These are phyloP conservation scores for Saguinus imperator DNA, from an alignment of 2,113 vertebrate species.

Conservation along the genomic window DNA sequence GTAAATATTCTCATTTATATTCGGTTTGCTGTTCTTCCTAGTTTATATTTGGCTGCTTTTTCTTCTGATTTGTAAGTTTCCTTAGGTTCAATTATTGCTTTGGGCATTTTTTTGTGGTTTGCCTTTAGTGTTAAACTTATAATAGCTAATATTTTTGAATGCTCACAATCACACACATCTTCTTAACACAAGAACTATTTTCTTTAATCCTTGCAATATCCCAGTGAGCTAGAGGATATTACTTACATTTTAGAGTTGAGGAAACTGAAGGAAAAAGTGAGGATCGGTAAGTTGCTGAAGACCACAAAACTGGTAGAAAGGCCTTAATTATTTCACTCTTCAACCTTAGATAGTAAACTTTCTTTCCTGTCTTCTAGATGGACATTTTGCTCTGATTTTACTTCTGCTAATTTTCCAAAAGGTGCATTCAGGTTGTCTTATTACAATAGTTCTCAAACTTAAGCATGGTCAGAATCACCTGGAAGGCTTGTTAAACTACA, in stretches of 20 bases:
- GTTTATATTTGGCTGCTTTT: background rate
- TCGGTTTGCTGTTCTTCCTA: background rate
- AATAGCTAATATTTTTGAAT: slow-evolving; percentile 24
- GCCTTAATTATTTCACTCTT: background rate
- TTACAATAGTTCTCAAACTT: background rate
- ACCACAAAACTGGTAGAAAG: background rate
- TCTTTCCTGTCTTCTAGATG: background rate
- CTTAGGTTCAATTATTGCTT: background rate
- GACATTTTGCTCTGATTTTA: background rate
- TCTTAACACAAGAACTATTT: background rate
- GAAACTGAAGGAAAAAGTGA: background rate
- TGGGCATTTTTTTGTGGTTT: slow-evolving; percentile 21
- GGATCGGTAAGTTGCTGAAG: background rate
- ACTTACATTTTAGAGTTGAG: slow-evolving; percentile 4
- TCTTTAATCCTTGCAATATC: background rate
- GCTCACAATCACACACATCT: background rate
- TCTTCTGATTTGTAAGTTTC: background rate
- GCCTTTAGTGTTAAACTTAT: background rate
- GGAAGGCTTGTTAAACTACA: background rate
- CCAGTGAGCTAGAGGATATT: background rate
- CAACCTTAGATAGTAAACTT: background rate
- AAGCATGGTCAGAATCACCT: background rate
- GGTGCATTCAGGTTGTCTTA: background rate
- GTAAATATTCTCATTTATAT: background rate
- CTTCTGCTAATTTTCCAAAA: background rate